phyloP scores from a whole-genome alignment of 1,140 invertebrate species.

The Acromyrmex echinatior region DNA sequence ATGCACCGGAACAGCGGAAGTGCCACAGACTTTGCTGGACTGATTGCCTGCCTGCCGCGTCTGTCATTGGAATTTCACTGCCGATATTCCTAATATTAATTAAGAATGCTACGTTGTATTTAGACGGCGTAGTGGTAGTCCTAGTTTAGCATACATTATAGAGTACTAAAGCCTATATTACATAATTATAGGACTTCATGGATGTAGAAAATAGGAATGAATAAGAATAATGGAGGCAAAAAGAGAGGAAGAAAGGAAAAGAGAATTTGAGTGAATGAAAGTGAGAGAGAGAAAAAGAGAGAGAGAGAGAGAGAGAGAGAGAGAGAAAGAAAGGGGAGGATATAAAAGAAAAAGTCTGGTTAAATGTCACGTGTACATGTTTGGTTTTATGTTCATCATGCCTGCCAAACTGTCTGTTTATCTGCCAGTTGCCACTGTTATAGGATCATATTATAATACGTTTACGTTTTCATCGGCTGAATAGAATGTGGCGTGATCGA shows the following conservation, averaged over 20 bases:
- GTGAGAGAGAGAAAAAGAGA: background rate
- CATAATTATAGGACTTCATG: constrained; percentile 78
- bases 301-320: background rate
- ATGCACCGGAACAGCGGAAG: constrained; percentile 80
- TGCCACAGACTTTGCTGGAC: constrained; percentile 80
- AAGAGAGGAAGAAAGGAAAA: constrained; percentile 54
- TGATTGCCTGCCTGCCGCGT: constrained; percentile 82
- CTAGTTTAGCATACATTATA: constrained; percentile 81
- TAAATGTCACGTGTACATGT: constrained; percentile 79
- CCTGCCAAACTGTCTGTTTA: constrained; percentile 85
- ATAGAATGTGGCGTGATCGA: constrained; percentile 75
- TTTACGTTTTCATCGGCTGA: constrained; percentile 75
- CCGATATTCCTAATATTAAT: constrained; percentile 87
- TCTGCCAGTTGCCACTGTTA: constrained; percentile 84
- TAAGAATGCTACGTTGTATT: constrained; percentile 76
- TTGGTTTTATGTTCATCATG: constrained; percentile 84
- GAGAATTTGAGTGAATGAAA: constrained; percentile 55
- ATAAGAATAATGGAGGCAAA: constrained; percentile 71
- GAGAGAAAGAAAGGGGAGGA: background rate
- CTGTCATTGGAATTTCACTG: constrained; percentile 87
- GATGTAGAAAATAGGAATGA: constrained; percentile 72
- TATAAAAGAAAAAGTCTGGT: constrained; percentile 67
- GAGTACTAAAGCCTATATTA: constrained; percentile 80
- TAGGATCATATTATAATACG: constrained; percentile 71
- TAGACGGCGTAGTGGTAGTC: constrained; percentile 78